Evolutionary conservation across 2,113 vertebrate species (phyloP).

Genomic region (Tinamus guttatus): DNA sequence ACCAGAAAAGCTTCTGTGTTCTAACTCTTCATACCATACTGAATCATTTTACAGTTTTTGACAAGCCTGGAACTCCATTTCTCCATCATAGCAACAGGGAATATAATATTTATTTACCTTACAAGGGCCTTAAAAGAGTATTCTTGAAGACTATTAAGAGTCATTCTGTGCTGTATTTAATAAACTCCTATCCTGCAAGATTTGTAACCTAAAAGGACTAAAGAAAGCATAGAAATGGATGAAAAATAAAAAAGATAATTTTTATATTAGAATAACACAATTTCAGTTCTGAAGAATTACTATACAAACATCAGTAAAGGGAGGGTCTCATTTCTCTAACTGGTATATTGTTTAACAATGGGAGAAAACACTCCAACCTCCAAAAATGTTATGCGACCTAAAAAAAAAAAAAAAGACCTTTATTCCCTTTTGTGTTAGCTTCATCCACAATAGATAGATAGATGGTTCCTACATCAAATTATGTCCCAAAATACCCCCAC

Average conservation of each 20-base stretch:
- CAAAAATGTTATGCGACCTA: not conserved
- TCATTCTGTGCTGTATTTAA: not conserved
- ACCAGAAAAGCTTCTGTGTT: conserved; percentile 23
- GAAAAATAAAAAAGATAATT: not conserved
- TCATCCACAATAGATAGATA: not conserved
- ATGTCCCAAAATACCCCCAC: not conserved
- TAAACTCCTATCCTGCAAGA: not conserved
- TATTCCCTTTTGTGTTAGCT: not conserved
- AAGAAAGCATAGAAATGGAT: not conserved
- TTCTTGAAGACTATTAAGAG: not conserved
- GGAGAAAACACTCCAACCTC: not conserved
- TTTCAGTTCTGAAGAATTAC: not conserved
- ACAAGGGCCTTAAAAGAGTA: not conserved
- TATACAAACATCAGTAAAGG: not conserved
- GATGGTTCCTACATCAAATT: not conserved
- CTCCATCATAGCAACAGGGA: conserved; percentile 5
- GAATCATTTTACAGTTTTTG: not conserved
- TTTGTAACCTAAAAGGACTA: not conserved
- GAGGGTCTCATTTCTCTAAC: not conserved
- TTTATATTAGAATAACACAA: not conserved
- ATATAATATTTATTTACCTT: conserved; percentile 11
- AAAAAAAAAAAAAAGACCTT: not conserved
- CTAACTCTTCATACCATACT: not conserved
- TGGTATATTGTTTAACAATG: not conserved
- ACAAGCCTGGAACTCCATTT: not conserved